A percentile compares a stretch with the other conserved stretches of the same genome.
phyloP scores from a whole-genome alignment of 2,888 invertebrate genomes.

The Noctua janthe region DNA sequence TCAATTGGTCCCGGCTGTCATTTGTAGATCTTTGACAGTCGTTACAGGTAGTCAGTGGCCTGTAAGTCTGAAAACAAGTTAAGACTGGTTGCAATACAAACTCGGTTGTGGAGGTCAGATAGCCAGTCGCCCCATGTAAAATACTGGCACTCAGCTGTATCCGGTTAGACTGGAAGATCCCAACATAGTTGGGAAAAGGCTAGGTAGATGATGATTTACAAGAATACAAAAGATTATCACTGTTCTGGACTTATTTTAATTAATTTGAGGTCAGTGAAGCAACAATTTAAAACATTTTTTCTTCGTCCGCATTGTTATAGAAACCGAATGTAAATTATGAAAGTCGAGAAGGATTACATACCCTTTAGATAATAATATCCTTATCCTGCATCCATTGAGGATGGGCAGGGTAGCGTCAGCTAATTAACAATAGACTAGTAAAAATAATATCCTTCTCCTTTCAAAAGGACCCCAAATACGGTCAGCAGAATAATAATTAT shows the following conservation, averaged over 20 bases:
- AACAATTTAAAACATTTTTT: background rate
- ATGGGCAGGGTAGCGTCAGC: constrained; percentile 48
- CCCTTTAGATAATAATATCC: constrained; percentile 26
- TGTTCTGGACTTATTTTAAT: background rate
- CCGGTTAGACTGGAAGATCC: no score
- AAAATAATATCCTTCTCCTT: constrained; percentile 51
- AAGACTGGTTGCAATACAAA: no score
- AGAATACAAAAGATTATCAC: background rate
- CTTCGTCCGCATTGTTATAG: background rate
- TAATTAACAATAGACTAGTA: constrained; percentile 57
- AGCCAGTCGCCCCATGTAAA: no score
- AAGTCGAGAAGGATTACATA: constrained; percentile 25
- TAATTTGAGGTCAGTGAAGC: background rate
- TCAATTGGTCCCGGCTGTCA: no score
- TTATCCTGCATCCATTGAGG: constrained; percentile 23
- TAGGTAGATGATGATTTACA: background rate
- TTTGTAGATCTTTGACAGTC: no score
- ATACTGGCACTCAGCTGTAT: no score
- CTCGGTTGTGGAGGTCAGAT: no score
- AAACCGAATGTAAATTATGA: constrained; percentile 12
- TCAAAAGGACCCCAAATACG: constrained; percentile 60
- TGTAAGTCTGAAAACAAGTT: no score
- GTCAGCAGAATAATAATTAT: constrained; percentile 72
- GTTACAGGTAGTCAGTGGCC: no score
- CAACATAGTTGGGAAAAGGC: no score